Base-by-base conservation (phyloP, 1,140 invertebrate genomes). In the Heliothis virescens region DNA sequence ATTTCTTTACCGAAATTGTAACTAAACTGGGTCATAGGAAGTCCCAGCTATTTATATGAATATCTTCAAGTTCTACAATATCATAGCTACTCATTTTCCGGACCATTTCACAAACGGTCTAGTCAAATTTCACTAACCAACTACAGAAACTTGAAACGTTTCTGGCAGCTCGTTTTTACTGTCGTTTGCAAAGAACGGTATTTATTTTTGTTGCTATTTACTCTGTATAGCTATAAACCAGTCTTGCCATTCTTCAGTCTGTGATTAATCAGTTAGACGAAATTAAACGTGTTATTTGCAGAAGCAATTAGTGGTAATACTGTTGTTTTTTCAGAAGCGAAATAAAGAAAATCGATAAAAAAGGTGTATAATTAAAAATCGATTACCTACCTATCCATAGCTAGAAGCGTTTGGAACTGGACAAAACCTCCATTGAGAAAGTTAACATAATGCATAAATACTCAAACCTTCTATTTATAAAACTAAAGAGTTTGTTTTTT, bases 141-240 rank as follows among this genome's bases (percentile, higher is more conserved):
- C 34, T 62, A 52, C 18, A 47, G 67, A 26, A 81, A 85, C 82
- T 81, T 76, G 84, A 90, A 82, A 88, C 87, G 83, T 86, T 87
- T 80, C 83, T 90, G 87, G 89, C 89, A 85, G 72, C 80, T 76
- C 55, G 62, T 57, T 77, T 86, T 89, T 89, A 86, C 84, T 86
- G 84, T 85, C 82, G 85, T 84, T 89, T 88, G 85, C 86, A 59
- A 34, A 26, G n/a, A 80, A 76, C 72, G 29, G 16, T 67, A 72
- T 82, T 73, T 73, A 74, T 82, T 82, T 52, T n/a, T 26, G 53
- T 65, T 57, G 21, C 41, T 55, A 47, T 76, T 29, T 16, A 52
- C 47, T 50, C 18, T 76, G 34, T 29, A n/a, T 41, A 67, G 63
- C 63, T 67, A 48, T 67, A 67, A 67, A 71, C 9, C n/a, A 71